phyloP scores from a whole-genome alignment of 2,113 vertebrate genomes.

The Prionailurus viverrinus region DNA sequence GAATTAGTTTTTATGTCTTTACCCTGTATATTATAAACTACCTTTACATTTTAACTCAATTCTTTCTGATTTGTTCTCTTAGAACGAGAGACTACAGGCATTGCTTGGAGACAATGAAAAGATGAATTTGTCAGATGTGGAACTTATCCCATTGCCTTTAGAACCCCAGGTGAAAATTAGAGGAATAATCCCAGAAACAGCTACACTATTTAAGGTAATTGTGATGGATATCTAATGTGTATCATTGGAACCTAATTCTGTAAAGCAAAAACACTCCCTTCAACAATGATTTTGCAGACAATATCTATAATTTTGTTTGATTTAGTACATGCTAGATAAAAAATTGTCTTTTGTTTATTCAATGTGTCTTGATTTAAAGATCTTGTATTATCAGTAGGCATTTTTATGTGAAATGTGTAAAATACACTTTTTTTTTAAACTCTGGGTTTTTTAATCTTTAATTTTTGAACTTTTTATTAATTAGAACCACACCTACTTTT shows the following conservation, averaged over 20 bases:
- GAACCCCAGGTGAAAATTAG: slow-evolving; percentile 97
- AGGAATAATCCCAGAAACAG: slow-evolving; percentile 97
- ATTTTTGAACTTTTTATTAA: slow-evolving; percentile 3
- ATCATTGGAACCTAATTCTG: background rate
- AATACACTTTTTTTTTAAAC: slow-evolving; percentile 34
- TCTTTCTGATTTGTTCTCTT: slow-evolving; percentile 58
- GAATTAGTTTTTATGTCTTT: background rate
- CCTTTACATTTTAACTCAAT: slow-evolving; percentile 35
- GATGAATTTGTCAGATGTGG: slow-evolving; percentile 97
- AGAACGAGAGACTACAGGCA: slow-evolving; percentile 97
- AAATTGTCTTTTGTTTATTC: background rate
- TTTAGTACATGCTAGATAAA: background rate
- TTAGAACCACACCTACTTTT: background rate
- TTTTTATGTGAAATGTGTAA: slow-evolving; percentile 37
- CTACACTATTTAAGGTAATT: slow-evolving; percentile 97
- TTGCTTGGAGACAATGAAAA: slow-evolving; percentile 98
- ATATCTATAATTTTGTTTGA: background rate
- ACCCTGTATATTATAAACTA: background rate
- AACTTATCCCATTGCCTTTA: slow-evolving; percentile 97
- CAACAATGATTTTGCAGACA: background rate
- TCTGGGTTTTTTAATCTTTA: slow-evolving; percentile 34
- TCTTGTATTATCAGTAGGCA: background rate
- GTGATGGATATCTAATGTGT: background rate
- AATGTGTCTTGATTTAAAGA: background rate
- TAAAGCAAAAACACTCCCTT: background rate